These are phyloP conservation scores for Brachypteracias leptosomus DNA, from an alignment of 2,113 vertebrate species.

Conservation along the genomic window DNA sequence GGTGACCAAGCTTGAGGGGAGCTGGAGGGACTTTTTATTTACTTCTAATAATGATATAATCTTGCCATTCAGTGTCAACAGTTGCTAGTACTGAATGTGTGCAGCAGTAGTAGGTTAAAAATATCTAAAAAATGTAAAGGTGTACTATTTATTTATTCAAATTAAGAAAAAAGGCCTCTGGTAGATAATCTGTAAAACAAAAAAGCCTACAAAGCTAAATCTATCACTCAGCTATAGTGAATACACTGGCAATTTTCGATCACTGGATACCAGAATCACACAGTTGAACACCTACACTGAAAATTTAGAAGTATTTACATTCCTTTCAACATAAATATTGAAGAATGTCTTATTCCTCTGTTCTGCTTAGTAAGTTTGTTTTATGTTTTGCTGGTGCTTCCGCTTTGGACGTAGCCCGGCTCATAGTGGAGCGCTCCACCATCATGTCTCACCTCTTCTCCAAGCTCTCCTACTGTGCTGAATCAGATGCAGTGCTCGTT, in stretches of 20 bases:
- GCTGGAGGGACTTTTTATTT: not conserved
- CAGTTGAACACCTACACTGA: not conserved
- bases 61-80: not conserved
- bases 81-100: not conserved
- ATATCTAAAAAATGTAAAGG: not conserved
- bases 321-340: not conserved
- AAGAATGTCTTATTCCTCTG: not conserved
- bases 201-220: not conserved
- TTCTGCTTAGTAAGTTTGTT: not conserved
- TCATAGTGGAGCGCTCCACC: constrained; percentile 97
- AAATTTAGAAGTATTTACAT: not conserved
- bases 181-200: not conserved
- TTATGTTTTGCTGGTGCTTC: not conserved
- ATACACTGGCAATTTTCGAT: not conserved
- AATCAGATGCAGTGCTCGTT: constrained; percentile 87
- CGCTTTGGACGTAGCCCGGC: constrained; percentile 91
- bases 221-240: not conserved
- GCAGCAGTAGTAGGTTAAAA: not conserved
- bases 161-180: not conserved
- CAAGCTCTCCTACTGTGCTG: constrained; percentile 83
- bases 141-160: not conserved
- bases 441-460: constrained; percentile 97
- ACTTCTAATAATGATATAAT: not conserved
- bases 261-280: not conserved
- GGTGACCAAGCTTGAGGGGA: not conserved